phyloP scores from a whole-genome alignment of 2,113 vertebrate genomes.

The Coturnix japonica region DNA sequence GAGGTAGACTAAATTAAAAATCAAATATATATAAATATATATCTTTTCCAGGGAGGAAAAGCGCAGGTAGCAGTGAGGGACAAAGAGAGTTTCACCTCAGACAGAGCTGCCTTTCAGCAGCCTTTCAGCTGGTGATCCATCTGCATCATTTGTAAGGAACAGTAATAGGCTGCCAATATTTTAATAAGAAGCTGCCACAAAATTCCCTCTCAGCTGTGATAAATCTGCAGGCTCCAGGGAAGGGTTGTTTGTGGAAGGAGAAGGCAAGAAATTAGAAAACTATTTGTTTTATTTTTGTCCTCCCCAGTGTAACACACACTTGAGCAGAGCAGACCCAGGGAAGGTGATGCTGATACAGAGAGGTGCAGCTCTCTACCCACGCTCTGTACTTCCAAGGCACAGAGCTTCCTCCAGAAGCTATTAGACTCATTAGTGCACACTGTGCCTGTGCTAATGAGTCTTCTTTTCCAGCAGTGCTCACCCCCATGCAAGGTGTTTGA shows the following conservation, averaged over 20 bases:
- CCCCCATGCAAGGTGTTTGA: not conserved
- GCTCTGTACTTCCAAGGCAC: not conserved
- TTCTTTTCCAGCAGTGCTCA: not conserved
- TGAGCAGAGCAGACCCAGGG: not conserved
- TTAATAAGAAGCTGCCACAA: conserved; percentile 71
- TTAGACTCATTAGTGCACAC: conserved; percentile 2
- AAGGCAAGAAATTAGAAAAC: conserved; percentile 26
- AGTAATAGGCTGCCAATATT: conserved; percentile 71
- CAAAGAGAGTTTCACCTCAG: conserved; percentile 44
- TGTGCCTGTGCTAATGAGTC: not conserved
- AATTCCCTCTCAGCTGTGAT: conserved; percentile 58
- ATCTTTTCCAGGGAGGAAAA: not conserved
- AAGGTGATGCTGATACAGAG: not conserved
- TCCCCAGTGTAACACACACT: not conserved
- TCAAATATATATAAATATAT: not conserved
- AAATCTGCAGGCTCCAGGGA: conserved; percentile 48
- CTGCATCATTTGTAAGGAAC: conserved; percentile 51
- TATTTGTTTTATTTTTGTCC: conserved; percentile 41
- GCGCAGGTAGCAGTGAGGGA: conserved; percentile 23
- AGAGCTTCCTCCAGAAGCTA: conserved; percentile 19
- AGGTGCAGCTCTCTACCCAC: not conserved
- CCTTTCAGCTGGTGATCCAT: conserved; percentile 31
- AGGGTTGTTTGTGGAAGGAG: conserved; percentile 54
- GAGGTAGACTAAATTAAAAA: not conserved
- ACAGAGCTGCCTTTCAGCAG: conserved; percentile 60